phyloP scores from a whole-genome alignment of 53 echinoderm and acorn worm genomes.

The Astropecten irregularis region DNA sequence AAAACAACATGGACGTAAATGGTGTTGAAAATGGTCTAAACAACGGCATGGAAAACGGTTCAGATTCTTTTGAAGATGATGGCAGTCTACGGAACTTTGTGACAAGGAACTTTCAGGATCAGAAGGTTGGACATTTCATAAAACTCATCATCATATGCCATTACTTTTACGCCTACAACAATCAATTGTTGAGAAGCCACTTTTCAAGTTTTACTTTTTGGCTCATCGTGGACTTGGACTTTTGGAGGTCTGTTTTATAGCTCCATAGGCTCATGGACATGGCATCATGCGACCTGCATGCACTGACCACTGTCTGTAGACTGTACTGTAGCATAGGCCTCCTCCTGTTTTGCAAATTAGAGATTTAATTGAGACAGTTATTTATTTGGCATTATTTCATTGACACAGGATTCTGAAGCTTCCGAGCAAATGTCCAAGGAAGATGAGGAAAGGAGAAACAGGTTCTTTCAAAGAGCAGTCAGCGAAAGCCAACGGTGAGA shows the following conservation, averaged over 20 bases:
- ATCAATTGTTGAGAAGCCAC: no score
- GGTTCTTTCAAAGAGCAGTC: conserved; percentile 86
- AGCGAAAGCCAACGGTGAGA: conserved; percentile 87
- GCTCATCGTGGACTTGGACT: no score
- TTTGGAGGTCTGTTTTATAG: no score
- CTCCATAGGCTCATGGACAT: no score
- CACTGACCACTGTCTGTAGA: no score
- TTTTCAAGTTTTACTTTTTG: no score
- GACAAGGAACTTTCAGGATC: conserved; percentile 47
- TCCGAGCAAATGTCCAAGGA: conserved; percentile 18
- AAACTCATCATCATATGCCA: not conserved
- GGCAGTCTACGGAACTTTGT: conserved; percentile 39
- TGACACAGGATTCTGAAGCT: conserved; percentile 17
- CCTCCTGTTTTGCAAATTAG: no score
- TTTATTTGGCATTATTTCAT: no score
- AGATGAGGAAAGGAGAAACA: conserved; percentile 71
- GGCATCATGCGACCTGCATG: no score
- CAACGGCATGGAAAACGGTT: not conserved
- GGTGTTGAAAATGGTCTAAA: conserved; percentile 24
- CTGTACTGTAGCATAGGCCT: no score
- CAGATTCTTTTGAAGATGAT: not conserved
- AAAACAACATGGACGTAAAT: conserved; percentile 18
- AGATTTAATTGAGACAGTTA: no score
- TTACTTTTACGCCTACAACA: no score
- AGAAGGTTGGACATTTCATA: conserved; percentile 3